phyloP scores from a whole-genome alignment of 2,888 invertebrate species.

The Stratiomys singularior region DNA sequence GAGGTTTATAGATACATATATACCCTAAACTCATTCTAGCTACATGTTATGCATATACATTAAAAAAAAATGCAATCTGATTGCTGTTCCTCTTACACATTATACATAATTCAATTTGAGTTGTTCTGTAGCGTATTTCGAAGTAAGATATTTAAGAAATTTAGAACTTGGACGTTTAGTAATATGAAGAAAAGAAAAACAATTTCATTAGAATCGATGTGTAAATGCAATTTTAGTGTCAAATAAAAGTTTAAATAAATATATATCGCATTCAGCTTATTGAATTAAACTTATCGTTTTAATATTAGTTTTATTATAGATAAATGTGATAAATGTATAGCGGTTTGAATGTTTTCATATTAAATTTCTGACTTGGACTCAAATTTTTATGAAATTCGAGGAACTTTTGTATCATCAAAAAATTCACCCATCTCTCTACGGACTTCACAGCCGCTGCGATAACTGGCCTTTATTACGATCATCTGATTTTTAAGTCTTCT shows the following conservation, averaged over 20 bases:
- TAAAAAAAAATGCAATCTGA: conserved; percentile 32
- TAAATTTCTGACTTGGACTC: no score
- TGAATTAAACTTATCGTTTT: no score
- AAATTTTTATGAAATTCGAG: no score
- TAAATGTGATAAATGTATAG: no score
- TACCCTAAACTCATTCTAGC: conserved; percentile 6
- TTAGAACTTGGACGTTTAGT: conserved; percentile 11
- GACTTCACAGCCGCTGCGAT: no score
- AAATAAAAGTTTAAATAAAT: conserved; percentile 37
- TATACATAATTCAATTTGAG: background rate
- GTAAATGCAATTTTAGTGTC: conserved; percentile 47
- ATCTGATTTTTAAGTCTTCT: no score
- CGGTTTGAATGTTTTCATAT: no score
- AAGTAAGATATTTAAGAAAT: conserved; percentile 30
- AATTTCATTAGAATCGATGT: conserved; percentile 45
- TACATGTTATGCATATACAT: conserved; percentile 15
- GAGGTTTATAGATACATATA: no score
- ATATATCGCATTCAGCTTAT: background rate
- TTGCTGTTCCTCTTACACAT: conserved; percentile 28
- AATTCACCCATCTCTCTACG: no score
- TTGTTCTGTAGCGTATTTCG: conserved; percentile 22
- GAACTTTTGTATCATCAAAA: no score
- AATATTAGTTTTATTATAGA: no score
- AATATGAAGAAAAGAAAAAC: conserved; percentile 8
- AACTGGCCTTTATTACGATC: no score